Conservation (phyloP, 2,797 vertebrate genomes). For the Pantherophis vulpinus region DNA sequence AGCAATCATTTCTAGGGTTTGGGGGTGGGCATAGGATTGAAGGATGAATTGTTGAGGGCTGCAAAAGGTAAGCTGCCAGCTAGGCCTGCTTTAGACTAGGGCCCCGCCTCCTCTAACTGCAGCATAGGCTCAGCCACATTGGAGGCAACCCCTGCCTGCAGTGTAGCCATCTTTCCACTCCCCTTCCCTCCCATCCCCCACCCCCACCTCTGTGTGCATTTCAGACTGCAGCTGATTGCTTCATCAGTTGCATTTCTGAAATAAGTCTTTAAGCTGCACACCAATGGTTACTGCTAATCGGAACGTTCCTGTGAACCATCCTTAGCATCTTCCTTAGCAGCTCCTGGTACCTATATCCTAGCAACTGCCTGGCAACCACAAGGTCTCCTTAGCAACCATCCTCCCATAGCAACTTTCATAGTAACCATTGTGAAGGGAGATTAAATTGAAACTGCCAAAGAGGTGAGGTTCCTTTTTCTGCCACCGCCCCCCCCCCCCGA, state of each 20-base stretch:
- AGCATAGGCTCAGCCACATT: neutral
- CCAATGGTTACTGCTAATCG: neutral
- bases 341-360: conserved; percentile 16
- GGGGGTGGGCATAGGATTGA: neutral
- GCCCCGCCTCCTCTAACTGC: neutral
- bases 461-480: neutral
- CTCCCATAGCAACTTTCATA: conserved; percentile 30
- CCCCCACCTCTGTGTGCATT: neutral
- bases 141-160: conserved; percentile 1
- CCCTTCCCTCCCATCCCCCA: neutral
- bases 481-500: neutral
- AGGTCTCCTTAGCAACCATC: conserved; percentile 21
- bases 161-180: conserved; percentile 1
- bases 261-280: neutral
- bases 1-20: neutral
- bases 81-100: neutral
- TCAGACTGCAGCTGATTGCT: neutral
- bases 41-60: neutral
- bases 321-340: conserved; percentile 4
- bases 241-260: neutral
- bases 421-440: conserved; percentile 18
- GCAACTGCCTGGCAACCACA: conserved; percentile 27
- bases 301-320: neutral
- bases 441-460: neutral
- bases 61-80: neutral